phyloP scores from a whole-genome alignment of 2,888 invertebrate species.

The Acrobasis consociella region DNA sequence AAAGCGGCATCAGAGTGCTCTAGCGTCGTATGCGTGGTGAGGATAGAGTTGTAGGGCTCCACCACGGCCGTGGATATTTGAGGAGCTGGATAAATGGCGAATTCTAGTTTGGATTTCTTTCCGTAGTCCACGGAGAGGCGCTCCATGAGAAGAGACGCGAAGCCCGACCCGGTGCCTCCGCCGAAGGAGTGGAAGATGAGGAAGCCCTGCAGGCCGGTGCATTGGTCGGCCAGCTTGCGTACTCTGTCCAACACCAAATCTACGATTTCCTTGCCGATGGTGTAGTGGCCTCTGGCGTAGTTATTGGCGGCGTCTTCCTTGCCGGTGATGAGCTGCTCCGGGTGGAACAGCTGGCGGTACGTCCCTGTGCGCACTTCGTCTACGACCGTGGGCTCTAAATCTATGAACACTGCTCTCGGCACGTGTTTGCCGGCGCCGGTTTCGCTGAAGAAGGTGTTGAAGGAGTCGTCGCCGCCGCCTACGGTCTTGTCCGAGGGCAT shows the following conservation, averaged over 20 bases:
- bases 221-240: conserved; percentile 93
- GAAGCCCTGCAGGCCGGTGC: conserved; percentile 95
- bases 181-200: conserved; percentile 97
- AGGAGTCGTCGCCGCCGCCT: conserved; percentile 96
- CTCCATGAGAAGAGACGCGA: conserved; percentile 97
- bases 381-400: conserved; percentile 97
- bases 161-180: conserved; percentile 96
- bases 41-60: conserved; percentile 97
- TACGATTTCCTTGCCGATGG: conserved; percentile 96
- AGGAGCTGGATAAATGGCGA: conserved; percentile 97
- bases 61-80: conserved; percentile 94
- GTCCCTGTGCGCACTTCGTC: conserved; percentile 96
- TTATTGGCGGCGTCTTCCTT: conserved; percentile 99
- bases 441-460: conserved; percentile 96
- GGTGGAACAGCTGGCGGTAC: conserved; percentile 97
- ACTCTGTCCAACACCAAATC: conserved; percentile 94
- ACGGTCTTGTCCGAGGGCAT: conserved; percentile 92
- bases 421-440: conserved; percentile 98
- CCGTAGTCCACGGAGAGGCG: conserved; percentile 97
- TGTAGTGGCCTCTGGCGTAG: conserved; percentile 98
- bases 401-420: conserved; percentile 96
- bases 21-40: conserved; percentile 96
- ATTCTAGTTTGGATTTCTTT: conserved; percentile 96
- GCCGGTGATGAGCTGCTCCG: conserved; percentile 96
- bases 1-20: conserved; percentile 98